Conservation (phyloP, 2,113 vertebrate genomes). For the Upupa epops region DNA sequence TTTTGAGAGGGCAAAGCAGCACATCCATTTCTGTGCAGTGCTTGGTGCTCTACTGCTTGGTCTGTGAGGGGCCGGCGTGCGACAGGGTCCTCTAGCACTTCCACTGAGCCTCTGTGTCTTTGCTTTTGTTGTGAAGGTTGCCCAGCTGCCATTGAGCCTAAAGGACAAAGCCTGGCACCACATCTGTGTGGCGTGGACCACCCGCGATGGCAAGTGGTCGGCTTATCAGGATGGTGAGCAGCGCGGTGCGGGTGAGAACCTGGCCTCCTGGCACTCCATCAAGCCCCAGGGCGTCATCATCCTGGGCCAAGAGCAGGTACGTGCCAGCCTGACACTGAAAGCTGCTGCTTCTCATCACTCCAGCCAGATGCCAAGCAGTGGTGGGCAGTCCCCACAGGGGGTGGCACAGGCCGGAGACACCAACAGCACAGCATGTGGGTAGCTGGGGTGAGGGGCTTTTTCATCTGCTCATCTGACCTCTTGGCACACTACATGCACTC, state of each 20-base stretch:
- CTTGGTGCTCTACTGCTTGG: accelerated
- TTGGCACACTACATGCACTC: accelerated
- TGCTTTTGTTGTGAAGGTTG: conserved; percentile 74
- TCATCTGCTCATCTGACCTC: neutral
- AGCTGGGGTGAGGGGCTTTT: neutral
- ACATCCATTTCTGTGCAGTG: neutral
- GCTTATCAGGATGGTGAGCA: conserved; percentile 86
- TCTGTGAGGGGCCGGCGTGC: accelerated
- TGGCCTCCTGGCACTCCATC: conserved; percentile 95
- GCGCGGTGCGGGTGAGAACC: conserved; percentile 85
- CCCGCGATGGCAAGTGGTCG: conserved; percentile 91
- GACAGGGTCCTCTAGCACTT: neutral
- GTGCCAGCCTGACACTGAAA: accelerated
- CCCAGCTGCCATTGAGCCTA: conserved; percentile 88
- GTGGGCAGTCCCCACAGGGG: too few species aligned
- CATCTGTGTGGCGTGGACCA: conserved; percentile 92
- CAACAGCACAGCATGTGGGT: accelerated
- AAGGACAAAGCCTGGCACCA: conserved; percentile 91
- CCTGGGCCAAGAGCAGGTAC: conserved; percentile 96
- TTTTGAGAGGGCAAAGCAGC: neutral
- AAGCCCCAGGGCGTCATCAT: conserved; percentile 91
- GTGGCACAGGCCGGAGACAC: accelerated
- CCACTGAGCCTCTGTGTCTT: accelerated
- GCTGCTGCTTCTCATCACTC: accelerated
- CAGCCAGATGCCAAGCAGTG: accelerated